These are phyloP conservation scores for Mus minutoides DNA, from an alignment of 2,797 vertebrate genomes.

Conservation along the genomic window DNA sequence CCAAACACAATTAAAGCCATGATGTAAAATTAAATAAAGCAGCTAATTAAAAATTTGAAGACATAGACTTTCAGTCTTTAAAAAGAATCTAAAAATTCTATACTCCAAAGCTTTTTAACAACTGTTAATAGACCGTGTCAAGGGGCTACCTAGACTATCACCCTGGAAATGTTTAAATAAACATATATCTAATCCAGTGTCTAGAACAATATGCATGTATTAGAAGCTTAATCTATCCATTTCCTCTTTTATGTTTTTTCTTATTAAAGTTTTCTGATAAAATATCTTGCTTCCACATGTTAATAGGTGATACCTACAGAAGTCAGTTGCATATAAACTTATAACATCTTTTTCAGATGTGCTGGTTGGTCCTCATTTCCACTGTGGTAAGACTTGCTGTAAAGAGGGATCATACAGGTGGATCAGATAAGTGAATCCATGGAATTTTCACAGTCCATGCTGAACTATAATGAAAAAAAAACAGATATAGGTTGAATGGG, in stretches of 20 bases:
- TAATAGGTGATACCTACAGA: constrained; percentile 30
- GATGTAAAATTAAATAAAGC: constrained; percentile 24
- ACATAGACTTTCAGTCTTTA: not conserved
- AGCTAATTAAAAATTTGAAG: not conserved
- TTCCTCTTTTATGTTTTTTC: not conserved
- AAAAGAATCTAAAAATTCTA: constrained; percentile 22
- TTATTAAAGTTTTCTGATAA: constrained; percentile 38
- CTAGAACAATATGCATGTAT: not conserved
- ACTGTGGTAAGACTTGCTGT: constrained; percentile 32
- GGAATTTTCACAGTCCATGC: constrained; percentile 73
- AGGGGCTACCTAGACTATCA: not conserved
- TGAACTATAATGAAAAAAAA: constrained; percentile 71
- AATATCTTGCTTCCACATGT: not conserved
- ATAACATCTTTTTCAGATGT: not conserved
- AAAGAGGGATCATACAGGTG: constrained; percentile 52
- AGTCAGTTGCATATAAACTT: constrained; percentile 20
- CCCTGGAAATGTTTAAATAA: constrained; percentile 6
- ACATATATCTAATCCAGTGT: not conserved
- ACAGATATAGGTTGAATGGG: constrained; percentile 66
- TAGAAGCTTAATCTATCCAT: not conserved
- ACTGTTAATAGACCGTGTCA: not conserved
- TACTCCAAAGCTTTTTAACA: constrained; percentile 27
- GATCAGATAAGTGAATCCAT: constrained; percentile 80
- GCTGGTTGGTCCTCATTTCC: constrained; percentile 49
- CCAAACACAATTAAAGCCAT: not conserved